These are phyloP conservation scores for Sebastolobus altivelis DNA, from an alignment of 2,797 vertebrate species.

Conservation along the genomic window DNA sequence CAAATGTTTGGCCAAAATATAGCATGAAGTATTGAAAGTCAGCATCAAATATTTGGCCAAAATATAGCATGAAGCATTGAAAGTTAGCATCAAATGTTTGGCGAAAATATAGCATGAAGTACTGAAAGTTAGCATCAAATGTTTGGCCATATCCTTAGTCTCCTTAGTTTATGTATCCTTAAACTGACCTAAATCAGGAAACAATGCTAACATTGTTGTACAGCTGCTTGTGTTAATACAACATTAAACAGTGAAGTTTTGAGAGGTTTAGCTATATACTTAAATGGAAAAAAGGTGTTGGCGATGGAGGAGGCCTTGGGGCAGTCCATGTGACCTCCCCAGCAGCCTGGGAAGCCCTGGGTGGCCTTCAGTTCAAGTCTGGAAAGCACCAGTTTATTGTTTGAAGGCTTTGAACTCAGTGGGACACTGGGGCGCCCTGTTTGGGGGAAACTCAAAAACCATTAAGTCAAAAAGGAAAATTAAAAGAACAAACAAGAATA, in stretches of 20 bases:
- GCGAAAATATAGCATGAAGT: too few species aligned
- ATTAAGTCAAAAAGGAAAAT: slow-evolving; percentile 46
- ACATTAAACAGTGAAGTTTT: background rate
- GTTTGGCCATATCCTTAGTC: background rate
- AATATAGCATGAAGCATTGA: too few species aligned
- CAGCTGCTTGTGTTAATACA: background rate
- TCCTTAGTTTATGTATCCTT: background rate
- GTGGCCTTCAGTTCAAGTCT: slow-evolving; percentile 50
- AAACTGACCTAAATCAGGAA: background rate
- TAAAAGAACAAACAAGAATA: slow-evolving; percentile 54
- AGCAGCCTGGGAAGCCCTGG: slow-evolving; percentile 41
- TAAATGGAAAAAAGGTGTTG: slow-evolving; percentile 6
- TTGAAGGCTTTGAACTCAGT: slow-evolving; percentile 53
- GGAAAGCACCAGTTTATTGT: slow-evolving; percentile 71
- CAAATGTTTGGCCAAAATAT: too few species aligned
- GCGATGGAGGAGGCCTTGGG: slow-evolving; percentile 18
- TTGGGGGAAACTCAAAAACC: slow-evolving; percentile 47
- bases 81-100: too few species aligned
- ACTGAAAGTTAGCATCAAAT: too few species aligned
- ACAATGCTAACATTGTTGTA: background rate
- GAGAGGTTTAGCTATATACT: background rate
- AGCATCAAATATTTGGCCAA: too few species aligned
- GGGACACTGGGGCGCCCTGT: slow-evolving; percentile 50
- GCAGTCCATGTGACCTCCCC: slow-evolving; percentile 52
- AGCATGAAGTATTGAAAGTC: too few species aligned